phyloP scores from a whole-genome alignment of 2,113 vertebrate species.

The Thermophis baileyi region DNA sequence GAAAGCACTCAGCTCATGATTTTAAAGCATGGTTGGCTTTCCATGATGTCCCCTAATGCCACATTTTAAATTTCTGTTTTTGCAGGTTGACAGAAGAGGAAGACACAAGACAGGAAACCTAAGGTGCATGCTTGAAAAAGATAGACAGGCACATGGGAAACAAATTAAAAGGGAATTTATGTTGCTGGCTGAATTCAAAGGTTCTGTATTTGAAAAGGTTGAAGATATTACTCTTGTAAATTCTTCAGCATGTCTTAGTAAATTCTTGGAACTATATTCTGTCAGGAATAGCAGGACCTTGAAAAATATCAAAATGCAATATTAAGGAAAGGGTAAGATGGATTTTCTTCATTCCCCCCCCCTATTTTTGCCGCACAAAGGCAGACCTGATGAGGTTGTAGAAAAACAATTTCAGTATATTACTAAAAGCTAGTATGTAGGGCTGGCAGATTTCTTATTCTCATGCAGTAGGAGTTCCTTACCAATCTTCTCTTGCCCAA shows the following conservation, averaged over 20 bases:
- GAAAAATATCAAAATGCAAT: not conserved
- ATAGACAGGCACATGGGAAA: not conserved
- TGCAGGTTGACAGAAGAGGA: not conserved
- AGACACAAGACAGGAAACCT: not conserved
- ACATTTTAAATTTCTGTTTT: not conserved
- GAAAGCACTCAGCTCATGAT: not conserved
- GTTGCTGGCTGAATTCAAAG: not conserved
- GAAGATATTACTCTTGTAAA: not conserved
- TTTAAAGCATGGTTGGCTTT: not conserved
- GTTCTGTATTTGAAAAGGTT: not conserved
- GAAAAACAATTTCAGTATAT: not conserved
- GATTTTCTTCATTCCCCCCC: not conserved
- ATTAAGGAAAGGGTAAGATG: not conserved
- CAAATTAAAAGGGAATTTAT: not conserved
- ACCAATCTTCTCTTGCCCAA: conserved; percentile 7
- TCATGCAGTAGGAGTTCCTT: not conserved
- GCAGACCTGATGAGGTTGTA: not conserved
- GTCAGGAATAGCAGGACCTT: not conserved
- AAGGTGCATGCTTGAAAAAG: not conserved
- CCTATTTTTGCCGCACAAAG: not conserved
- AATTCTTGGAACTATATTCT: not conserved
- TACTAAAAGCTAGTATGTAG: not conserved
- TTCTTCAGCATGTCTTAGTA: not conserved
- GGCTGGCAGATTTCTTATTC: conserved; percentile 2
- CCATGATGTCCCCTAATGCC: not conserved